Conservation (phyloP, 92 coral and sea anemone species). For the Pocillopora meandrina region DNA sequence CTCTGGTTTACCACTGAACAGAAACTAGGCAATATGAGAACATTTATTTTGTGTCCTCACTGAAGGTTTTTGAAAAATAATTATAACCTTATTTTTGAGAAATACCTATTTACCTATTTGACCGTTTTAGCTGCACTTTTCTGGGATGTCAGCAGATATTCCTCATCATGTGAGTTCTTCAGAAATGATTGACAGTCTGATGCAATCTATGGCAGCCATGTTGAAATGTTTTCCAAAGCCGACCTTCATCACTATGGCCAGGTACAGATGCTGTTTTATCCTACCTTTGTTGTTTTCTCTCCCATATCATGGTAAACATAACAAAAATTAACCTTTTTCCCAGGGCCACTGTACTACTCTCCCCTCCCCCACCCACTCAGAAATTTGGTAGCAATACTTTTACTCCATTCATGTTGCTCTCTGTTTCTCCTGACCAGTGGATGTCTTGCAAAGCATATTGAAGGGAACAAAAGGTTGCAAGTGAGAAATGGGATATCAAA, state of each 20-base stretch:
- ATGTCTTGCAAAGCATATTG: too few relatives aligned
- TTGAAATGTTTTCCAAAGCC: slow-evolving; percentile 68
- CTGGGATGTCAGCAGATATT: slow-evolving; percentile 92
- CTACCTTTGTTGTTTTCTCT: not conserved
- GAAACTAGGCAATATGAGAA: too few relatives aligned
- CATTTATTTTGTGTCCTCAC: too few relatives aligned
- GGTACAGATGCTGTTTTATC: slow-evolving; percentile 46
- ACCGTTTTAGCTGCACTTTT: slow-evolving; percentile 77
- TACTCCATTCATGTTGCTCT: too few relatives aligned
- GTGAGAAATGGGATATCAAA: too few relatives aligned
- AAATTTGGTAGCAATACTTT: too few relatives aligned
- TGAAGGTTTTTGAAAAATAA: too few relatives aligned
- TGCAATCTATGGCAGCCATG: slow-evolving; percentile 48
- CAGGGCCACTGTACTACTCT: not conserved
- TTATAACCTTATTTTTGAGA: too few relatives aligned
- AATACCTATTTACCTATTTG: not conserved
- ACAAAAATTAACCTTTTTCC: not conserved
- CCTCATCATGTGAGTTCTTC: slow-evolving; percentile 91
- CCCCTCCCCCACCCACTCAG: too few relatives aligned
- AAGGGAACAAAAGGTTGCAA: too few relatives aligned
- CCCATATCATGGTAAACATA: not conserved
- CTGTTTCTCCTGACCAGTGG: too few relatives aligned
- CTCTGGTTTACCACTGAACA: too few relatives aligned
- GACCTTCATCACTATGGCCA: slow-evolving; percentile 85
- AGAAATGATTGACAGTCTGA: slow-evolving; percentile 69